phyloP scores from a whole-genome alignment of 2,888 invertebrate species.

The Neoascia interrupta region DNA sequence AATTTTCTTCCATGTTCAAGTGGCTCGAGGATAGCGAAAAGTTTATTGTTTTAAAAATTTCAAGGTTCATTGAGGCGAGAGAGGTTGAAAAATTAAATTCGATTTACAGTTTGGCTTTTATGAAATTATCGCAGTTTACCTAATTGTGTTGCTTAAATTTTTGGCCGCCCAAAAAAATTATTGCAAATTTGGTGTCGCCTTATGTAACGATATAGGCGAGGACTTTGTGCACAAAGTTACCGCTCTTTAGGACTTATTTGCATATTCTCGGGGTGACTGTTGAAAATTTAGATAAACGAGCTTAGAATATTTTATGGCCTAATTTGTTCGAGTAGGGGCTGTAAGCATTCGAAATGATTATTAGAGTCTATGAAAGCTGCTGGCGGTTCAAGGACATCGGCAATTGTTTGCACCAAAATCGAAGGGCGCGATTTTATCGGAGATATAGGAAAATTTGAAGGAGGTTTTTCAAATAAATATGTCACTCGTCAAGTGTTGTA shows the following conservation, averaged over 20 bases:
- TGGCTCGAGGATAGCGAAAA: not conserved
- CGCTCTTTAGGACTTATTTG: too few relatives aligned
- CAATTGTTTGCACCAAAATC: too few relatives aligned
- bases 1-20: slow-evolving; percentile 28
- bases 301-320: slow-evolving; percentile 15
- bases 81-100: not conserved
- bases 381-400: too few relatives aligned
- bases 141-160: slow-evolving; percentile 17
- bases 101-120: slow-evolving; percentile 6
- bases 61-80: not conserved
- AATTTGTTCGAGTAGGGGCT: too few relatives aligned
- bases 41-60: too few relatives aligned
- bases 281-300: slow-evolving; percentile 8
- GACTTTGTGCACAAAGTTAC: not conserved
- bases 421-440: too few relatives aligned
- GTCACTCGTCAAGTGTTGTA: too few relatives aligned
- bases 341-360: too few relatives aligned
- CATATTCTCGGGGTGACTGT: not conserved
- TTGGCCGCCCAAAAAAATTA: not conserved
- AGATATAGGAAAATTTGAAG: too few relatives aligned
- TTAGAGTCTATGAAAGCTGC: too few relatives aligned
- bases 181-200: not conserved
- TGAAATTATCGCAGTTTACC: slow-evolving; percentile 25
- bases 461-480: too few relatives aligned
- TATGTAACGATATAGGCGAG: too few relatives aligned